These are phyloP conservation scores for Perca schrenkii DNA, from an alignment of 2,113 vertebrate genomes.

Conservation along the genomic window DNA sequence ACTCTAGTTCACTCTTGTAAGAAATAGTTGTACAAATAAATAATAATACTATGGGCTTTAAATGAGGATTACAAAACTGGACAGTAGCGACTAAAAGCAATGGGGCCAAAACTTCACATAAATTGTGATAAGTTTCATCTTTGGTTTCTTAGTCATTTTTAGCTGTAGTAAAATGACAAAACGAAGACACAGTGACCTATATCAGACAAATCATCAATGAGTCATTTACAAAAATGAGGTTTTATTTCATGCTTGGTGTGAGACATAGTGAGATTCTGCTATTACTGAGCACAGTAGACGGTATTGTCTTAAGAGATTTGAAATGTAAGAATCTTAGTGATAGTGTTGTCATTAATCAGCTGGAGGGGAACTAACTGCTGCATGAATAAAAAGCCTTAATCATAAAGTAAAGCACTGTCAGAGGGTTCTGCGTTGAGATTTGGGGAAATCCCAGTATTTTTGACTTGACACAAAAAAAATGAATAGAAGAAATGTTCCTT, in stretches of 20 bases:
- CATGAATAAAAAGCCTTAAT: neutral
- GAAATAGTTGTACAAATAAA: too few species aligned
- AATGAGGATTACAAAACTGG: too few species aligned
- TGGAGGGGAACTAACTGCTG: conserved; percentile 14
- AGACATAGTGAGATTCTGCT: conserved; percentile 13
- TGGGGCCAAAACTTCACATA: too few species aligned
- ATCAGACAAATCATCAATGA: neutral
- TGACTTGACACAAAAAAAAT: neutral
- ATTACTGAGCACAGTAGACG: neutral
- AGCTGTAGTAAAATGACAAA: neutral
- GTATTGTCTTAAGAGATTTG: neutral
- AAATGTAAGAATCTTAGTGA: neutral
- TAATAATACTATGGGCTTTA: too few species aligned
- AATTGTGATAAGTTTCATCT: too few species aligned
- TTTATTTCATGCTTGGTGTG: neutral
- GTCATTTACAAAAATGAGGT: conserved; percentile 24
- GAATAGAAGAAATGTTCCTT: neutral
- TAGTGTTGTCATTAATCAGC: conserved; percentile 27
- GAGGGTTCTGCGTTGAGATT: neutral
- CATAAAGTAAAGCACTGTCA: neutral
- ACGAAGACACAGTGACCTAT: neutral
- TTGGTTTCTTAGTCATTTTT: too few species aligned
- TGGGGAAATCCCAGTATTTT: conserved; percentile 15
- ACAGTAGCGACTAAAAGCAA: too few species aligned
- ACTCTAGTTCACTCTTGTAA: too few species aligned